Conservation (phyloP, 2,113 vertebrate genomes). For the Scophthalmus maximus region DNA sequence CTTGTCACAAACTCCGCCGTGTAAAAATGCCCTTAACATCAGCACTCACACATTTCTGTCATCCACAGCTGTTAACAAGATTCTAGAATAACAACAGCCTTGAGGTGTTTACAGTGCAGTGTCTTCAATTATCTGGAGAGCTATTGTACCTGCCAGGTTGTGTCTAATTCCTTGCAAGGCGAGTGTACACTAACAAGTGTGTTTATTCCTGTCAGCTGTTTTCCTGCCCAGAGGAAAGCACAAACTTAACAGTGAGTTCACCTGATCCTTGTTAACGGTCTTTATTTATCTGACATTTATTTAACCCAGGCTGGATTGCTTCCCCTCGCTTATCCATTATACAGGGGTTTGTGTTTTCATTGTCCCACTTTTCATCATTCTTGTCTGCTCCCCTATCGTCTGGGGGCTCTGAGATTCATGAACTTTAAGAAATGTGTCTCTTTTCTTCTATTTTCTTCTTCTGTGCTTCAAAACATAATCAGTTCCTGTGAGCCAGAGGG, state of each 20-base stretch:
- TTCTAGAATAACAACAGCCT: slow-evolving; percentile 78
- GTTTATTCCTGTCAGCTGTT: slow-evolving; percentile 70
- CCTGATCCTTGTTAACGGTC: slow-evolving; percentile 46
- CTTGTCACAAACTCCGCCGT: slow-evolving; percentile 48
- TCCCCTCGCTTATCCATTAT: slow-evolving; percentile 16
- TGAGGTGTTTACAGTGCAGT: slow-evolving; percentile 77
- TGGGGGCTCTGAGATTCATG: slow-evolving; percentile 25
- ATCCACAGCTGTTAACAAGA: slow-evolving; percentile 76
- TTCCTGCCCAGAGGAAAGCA: slow-evolving; percentile 56
- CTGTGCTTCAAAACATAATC: slow-evolving; percentile 29
- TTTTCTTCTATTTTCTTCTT: slow-evolving; percentile 5
- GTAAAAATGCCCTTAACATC: slow-evolving; percentile 54
- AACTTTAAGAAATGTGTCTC: slow-evolving; percentile 35
- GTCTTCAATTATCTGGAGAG: slow-evolving; percentile 80
- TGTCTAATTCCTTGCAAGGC: slow-evolving; percentile 76
- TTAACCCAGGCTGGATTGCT: slow-evolving; percentile 27
- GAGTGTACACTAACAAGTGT: slow-evolving; percentile 75
- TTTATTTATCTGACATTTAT: slow-evolving; percentile 65
- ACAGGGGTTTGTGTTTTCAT: background rate
- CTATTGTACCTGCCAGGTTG: slow-evolving; percentile 75
- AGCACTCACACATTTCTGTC: slow-evolving; percentile 67
- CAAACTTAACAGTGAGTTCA: slow-evolving; percentile 49
- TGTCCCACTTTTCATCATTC: slow-evolving; percentile 28
- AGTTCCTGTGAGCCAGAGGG: slow-evolving; percentile 19
- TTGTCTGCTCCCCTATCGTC: slow-evolving; percentile 4